Percentiles rank a stretch among this genome's conserved stretches.
phyloP scores from a whole-genome alignment of 1,140 invertebrate genomes.

The Yoshiicerus persimilis region DNA sequence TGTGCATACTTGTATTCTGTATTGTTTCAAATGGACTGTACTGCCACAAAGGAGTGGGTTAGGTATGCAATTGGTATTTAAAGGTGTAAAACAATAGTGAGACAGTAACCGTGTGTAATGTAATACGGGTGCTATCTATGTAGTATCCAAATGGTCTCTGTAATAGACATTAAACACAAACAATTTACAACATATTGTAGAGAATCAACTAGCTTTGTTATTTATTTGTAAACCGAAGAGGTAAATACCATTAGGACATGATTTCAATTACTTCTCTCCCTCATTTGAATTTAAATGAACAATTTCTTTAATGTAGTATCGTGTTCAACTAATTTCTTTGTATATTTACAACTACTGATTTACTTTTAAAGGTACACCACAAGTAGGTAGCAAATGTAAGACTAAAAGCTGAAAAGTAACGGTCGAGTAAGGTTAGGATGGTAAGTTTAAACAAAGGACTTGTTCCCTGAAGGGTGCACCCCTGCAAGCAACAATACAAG shows the following conservation, averaged over 20 bases:
- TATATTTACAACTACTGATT: too few species aligned
- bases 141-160: not conserved
- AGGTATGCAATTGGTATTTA: not conserved
- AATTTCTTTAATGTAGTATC: too few species aligned
- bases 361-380: too few species aligned
- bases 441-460: too few species aligned
- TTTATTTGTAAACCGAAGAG: not conserved
- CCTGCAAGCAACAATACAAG: too few species aligned
- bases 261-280: not conserved
- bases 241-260: not conserved
- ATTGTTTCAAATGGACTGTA: not conserved
- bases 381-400: too few species aligned
- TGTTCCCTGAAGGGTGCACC: not conserved
- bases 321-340: too few species aligned
- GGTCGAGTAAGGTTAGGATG: too few species aligned
- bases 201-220: not conserved
- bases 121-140: not conserved
- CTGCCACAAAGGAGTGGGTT: not conserved
- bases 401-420: too few species aligned
- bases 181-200: not conserved
- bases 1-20: not conserved
- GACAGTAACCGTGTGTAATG: not conserved
- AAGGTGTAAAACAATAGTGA: not conserved
- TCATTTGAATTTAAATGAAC: slow-evolving; percentile 5
- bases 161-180: not conserved